These are phyloP conservation scores for Steinernema khuongi DNA, from an alignment of 1,140 invertebrate genomes.

Conservation along the genomic window DNA sequence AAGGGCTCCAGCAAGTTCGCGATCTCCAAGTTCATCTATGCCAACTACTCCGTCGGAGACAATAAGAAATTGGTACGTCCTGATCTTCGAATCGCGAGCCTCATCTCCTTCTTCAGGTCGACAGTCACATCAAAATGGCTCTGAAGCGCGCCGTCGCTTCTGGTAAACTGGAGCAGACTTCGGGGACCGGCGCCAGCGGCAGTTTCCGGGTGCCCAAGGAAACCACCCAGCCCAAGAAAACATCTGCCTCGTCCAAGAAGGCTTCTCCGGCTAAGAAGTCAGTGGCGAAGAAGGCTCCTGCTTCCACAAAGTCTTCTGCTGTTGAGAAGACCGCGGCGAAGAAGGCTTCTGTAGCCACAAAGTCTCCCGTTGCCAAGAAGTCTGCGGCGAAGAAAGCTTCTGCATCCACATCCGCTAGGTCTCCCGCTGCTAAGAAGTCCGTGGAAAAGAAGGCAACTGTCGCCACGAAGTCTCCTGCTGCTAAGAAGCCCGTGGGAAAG, in stretches of 20 bases:
- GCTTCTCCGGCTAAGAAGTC: slow-evolving; percentile 41
- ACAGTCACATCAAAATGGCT: slow-evolving; percentile 53
- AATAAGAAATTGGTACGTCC: slow-evolving; percentile 32
- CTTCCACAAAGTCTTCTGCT: slow-evolving; percentile 25
- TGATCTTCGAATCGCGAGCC: background rate
- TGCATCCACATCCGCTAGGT: background rate
- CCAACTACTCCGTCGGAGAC: slow-evolving; percentile 58
- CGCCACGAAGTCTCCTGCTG: background rate
- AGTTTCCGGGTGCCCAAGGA: slow-evolving; percentile 56
- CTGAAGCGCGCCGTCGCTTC: slow-evolving; percentile 51
- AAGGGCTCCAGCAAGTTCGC: slow-evolving; percentile 57
- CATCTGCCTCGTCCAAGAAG: slow-evolving; percentile 4
- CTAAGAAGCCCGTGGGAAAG: slow-evolving; percentile 34
- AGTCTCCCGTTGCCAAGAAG: background rate
- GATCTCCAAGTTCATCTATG: slow-evolving; percentile 59
- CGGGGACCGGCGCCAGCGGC: slow-evolving; percentile 59
- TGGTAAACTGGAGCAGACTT: slow-evolving; percentile 55
- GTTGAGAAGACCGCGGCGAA: slow-evolving; percentile 12
- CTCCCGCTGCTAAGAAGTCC: background rate
- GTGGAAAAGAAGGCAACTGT: background rate
- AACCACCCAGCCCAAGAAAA: slow-evolving; percentile 28
- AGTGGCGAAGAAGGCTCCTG: slow-evolving; percentile 35
- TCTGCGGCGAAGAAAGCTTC: background rate
- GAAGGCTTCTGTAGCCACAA: background rate
- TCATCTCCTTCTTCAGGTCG: slow-evolving; percentile 41